phyloP scores from a whole-genome alignment of 2,888 invertebrate species.

The Ennomos erosarius region DNA sequence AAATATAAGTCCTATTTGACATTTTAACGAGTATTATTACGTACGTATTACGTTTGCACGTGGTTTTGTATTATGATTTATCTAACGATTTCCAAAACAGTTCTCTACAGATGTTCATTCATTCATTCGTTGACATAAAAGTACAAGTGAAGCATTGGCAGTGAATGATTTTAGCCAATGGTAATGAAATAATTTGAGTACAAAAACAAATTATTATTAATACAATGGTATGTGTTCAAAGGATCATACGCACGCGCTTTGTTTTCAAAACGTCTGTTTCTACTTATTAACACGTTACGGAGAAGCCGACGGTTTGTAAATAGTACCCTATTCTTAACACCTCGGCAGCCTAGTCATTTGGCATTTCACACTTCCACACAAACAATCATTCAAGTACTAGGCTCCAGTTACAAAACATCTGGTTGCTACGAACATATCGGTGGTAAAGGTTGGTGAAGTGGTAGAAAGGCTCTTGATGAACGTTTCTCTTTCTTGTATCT shows the following conservation, averaged over 20 bases:
- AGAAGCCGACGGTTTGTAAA: slow-evolving; percentile 63
- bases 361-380: slow-evolving; percentile 32
- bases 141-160: no score
- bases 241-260: slow-evolving; percentile 58
- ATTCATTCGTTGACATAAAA: no score
- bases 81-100: no score
- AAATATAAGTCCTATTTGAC: no score
- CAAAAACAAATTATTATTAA: slow-evolving; percentile 40
- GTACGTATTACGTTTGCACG: no score
- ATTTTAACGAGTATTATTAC: no score
- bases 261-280: slow-evolving; percentile 72
- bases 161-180: no score
- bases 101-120: no score
- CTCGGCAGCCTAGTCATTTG: slow-evolving; percentile 36
- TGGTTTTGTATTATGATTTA: no score
- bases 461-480: no score
- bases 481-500: no score
- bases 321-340: slow-evolving; percentile 49
- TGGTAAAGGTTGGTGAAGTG: no score
- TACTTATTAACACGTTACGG: slow-evolving; percentile 60
- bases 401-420: not conserved
- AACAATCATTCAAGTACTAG: slow-evolving; percentile 19
- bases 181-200: not conserved
- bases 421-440: not conserved
- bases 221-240: slow-evolving; percentile 55